A percentile compares a stretch with the other conserved stretches of the same genome.
Evolutionary conservation across 2,113 vertebrate species (phyloP).

Genomic region (Anolis carolinensis): DNA sequence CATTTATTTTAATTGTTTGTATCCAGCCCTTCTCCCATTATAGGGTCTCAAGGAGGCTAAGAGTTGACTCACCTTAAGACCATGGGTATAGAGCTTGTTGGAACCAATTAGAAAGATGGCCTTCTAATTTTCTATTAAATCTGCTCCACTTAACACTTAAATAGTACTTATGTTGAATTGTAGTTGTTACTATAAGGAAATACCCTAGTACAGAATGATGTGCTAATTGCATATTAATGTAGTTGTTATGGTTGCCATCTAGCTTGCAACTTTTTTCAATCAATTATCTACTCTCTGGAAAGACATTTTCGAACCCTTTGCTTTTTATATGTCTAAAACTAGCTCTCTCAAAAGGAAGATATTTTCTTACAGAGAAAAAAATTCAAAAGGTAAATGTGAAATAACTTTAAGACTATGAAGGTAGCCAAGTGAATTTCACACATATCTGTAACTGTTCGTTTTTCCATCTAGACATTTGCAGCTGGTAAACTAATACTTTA

Average conservation of each 20-base stretch:
- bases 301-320: neutral
- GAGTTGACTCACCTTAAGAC: neutral
- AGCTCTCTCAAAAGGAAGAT: neutral
- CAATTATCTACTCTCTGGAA: neutral
- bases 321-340: neutral
- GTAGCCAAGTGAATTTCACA: constrained; percentile 49
- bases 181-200: no score
- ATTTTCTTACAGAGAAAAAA: neutral
- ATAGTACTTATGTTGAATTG: no score
- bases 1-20: no score
- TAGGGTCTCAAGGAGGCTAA: no score
- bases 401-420: constrained; percentile 49
- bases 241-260: neutral
- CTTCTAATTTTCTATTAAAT: neutral
- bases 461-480: constrained; percentile 82
- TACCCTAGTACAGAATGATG: no score
- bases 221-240: no score
- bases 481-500: constrained; percentile 89
- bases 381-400: neutral
- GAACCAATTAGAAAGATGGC: neutral
- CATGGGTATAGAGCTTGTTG: neutral
- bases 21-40: no score
- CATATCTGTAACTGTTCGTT: constrained; percentile 44
- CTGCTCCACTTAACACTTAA: neutral
- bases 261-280: no score